Evolutionary conservation across 2,113 vertebrate genomes (phyloP), one percentile per base, ranked within the genome.

Genomic region (Cercocebus atys): DNA sequence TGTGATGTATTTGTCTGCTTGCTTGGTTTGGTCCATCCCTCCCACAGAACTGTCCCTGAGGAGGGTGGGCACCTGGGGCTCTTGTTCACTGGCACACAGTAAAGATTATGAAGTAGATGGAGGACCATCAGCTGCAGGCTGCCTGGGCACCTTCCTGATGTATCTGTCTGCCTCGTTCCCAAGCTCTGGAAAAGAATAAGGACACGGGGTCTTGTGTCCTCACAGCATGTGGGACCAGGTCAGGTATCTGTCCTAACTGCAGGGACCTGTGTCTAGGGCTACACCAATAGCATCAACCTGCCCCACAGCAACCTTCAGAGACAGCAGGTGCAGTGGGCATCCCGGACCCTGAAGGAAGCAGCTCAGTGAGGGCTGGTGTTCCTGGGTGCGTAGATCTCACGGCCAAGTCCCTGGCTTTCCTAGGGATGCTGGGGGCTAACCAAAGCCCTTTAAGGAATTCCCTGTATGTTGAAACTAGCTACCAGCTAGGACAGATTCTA

Each of bases 51-150:
- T 2, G 17, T 38, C 8, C 59, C 35, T 27, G 14, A 6, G 23
- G 30, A 47, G 22, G 70, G 9, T 16, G 43, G 7, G 52, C 4
- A 17, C 4, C 27, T 4, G 17, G 8, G 0, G 0, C 20, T 23
- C 12, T 16, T 3, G 17, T 2, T 18, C 13, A 2, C 32, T 32
- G 52, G 59, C 83, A n/a, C 27, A 23, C 13, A 12, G n/a, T 47
- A 66, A 79, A 0, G 7, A 3, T 5, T 16, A 4, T 40, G 35
- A 66, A 6, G 20, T 0, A 16, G 38, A 14, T 30, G 16, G 20
- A 8, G 8, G 35, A 4, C 8, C 43, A 1, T 8, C 4, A 12
- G 68, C 66, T 8, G 2, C 1, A 32, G 57, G 35, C n/a, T 17
- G 12, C 38, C 66, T 55, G 1, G 20, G 57, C 27, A 40, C 52